Percentiles rank a stretch among this genome's conserved stretches.
These are phyloP conservation scores for Scaptomyza hsui DNA, from an alignment of 1,140 invertebrate species.

Conservation along the genomic window DNA sequence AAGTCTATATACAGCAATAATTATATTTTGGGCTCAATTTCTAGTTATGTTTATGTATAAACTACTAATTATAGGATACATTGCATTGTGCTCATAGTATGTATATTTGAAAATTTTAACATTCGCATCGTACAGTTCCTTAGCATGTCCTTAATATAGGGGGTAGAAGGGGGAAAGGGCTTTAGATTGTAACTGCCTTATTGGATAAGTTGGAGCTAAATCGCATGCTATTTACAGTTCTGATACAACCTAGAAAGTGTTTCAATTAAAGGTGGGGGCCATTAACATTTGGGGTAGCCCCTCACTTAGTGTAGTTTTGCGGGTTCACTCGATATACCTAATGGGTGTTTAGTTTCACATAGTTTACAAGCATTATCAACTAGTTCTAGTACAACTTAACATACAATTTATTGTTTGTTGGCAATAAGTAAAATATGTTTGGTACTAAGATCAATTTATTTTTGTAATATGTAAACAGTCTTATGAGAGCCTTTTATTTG, in stretches of 20 bases:
- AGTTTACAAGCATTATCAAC: conserved; percentile 64
- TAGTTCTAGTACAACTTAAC: conserved; percentile 32
- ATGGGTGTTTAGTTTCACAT: conserved; percentile 68
- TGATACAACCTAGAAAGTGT: conserved; percentile 76
- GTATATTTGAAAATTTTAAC: conserved; percentile 71
- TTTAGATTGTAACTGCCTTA: not conserved
- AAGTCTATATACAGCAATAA: conserved; percentile 34
- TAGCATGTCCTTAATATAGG: conserved; percentile 7
- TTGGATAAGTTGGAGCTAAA: not conserved
- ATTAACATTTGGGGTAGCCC: conserved; percentile 54
- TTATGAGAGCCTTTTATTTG: conserved; percentile 59
- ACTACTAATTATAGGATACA: conserved; percentile 82
- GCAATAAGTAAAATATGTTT: conserved; percentile 67
- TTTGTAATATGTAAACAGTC: conserved; percentile 67
- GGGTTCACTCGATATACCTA: conserved; percentile 79
- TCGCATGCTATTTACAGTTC: conserved; percentile 65
- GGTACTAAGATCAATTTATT: conserved; percentile 19
- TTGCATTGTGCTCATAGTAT: conserved; percentile 76
- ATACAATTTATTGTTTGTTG: conserved; percentile 64
- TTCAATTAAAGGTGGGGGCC: conserved; percentile 25
- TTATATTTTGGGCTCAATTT: conserved; percentile 22
- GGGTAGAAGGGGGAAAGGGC: not conserved
- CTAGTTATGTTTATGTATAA: conserved; percentile 47
- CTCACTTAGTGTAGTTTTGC: conserved; percentile 19
- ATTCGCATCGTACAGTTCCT: conserved; percentile 56